A percentile compares a stretch with the other conserved stretches of the same genome.
These are phyloP conservation scores for Potamarius usumacintae DNA, from an alignment of 2,113 vertebrate species.

Conservation along the genomic window DNA sequence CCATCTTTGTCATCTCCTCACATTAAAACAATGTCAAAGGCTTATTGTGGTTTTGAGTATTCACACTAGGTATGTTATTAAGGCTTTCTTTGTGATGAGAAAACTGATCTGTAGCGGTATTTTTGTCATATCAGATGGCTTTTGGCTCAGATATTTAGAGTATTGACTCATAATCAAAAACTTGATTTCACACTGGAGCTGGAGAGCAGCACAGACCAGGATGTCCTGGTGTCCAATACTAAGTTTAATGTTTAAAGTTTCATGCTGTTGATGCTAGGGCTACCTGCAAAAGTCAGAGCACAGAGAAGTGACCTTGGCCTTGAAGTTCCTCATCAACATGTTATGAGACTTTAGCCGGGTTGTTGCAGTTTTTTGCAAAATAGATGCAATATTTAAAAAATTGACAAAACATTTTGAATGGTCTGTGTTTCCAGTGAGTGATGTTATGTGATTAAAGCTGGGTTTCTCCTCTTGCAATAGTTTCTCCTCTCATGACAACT, in stretches of 20 bases:
- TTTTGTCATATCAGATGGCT: not conserved
- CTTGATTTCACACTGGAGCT: constrained; percentile 15
- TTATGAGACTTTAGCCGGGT: not conserved
- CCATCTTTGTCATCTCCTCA: not conserved
- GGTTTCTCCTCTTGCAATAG: too few species aligned
- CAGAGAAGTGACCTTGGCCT: not conserved
- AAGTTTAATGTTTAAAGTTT: not conserved
- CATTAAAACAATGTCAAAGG: not conserved
- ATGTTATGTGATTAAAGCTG: too few species aligned
- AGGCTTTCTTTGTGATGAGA: constrained; percentile 4
- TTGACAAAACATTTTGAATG: too few species aligned
- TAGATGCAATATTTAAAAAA: too few species aligned
- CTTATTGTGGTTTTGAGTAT: not conserved
- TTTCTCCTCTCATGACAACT: too few species aligned
- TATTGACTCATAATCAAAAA: not conserved
- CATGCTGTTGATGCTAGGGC: not conserved
- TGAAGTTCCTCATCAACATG: not conserved
- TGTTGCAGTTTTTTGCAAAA: not conserved
- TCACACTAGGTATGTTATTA: not conserved
- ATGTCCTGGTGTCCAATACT: not conserved
- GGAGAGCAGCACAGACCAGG: constrained; percentile 13
- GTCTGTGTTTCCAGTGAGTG: too few species aligned
- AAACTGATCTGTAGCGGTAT: not conserved
- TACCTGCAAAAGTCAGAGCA: not conserved
- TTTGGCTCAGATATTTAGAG: not conserved